Evolutionary conservation across 2,113 vertebrate genomes (phyloP).

Genomic region (Sinocyclocheilus anophthalmus): DNA sequence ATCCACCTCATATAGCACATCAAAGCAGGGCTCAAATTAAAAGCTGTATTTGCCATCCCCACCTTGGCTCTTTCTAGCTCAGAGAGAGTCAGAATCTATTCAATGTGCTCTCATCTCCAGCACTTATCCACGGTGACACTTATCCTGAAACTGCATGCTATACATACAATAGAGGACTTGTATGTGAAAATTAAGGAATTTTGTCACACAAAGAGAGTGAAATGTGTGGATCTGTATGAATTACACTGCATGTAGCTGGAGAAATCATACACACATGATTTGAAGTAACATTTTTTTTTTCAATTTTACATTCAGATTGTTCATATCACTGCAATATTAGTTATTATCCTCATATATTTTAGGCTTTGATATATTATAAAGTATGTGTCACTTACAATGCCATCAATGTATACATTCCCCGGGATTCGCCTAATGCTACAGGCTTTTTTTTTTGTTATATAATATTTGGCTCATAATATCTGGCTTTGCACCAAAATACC

Average conservation of each 20-base stretch:
- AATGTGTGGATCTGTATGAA: background rate
- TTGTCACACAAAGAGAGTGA: background rate
- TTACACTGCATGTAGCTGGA: background rate
- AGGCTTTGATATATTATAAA: too few relatives aligned
- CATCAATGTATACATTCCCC: too few relatives aligned
- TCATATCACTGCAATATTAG: too few relatives aligned
- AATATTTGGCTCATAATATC: background rate
- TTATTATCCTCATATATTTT: background rate
- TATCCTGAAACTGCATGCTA: constrained; percentile 21
- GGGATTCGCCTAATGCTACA: too few relatives aligned
- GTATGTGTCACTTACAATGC: too few relatives aligned
- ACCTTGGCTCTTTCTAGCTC: constrained; percentile 17
- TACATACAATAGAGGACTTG: constrained; percentile 16
- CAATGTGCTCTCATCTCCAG: constrained; percentile 3
- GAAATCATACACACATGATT: background rate
- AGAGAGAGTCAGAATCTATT: constrained; percentile 13
- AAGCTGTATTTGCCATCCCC: constrained; percentile 44
- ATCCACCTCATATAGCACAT: constrained; percentile 64
- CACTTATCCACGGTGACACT: constrained; percentile 22
- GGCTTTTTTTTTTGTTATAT: too few relatives aligned
- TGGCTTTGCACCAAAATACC: too few relatives aligned
- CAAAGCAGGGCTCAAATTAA: constrained; percentile 59
- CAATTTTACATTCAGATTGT: too few relatives aligned
- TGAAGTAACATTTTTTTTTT: background rate
- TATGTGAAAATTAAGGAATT: constrained; percentile 11